A percentile compares a stretch with the other conserved stretches of the same genome.
phyloP scores from a whole-genome alignment of 2,888 invertebrate species.

The Nymphalis c-album region DNA sequence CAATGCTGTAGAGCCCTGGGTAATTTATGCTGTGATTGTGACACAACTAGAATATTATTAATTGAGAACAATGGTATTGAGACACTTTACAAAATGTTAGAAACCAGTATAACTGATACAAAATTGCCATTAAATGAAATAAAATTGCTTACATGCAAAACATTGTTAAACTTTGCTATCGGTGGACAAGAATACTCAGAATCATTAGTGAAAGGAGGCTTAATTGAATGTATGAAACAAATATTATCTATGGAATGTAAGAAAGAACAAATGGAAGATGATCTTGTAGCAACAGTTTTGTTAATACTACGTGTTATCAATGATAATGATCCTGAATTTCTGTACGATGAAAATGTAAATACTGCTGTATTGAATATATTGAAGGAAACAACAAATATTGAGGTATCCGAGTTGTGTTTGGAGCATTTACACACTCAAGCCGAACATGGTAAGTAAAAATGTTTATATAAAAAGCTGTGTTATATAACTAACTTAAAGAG shows the following conservation, averaged over 20 bases:
- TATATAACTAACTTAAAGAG: background rate
- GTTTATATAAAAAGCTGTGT: background rate
- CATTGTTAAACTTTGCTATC: conserved; percentile 89
- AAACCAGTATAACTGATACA: conserved; percentile 53
- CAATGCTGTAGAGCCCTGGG: conserved; percentile 92
- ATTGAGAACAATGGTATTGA: conserved; percentile 73
- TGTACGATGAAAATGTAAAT: conserved; percentile 80
- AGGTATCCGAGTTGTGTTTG: conserved; percentile 88
- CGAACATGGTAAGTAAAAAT: conserved; percentile 83
- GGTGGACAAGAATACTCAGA: conserved; percentile 86
- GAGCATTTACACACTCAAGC: conserved; percentile 89
- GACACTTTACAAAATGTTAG: conserved; percentile 67
- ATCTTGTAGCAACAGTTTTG: conserved; percentile 78
- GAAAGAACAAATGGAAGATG: conserved; percentile 79
- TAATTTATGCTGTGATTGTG: conserved; percentile 94
- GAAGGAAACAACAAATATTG: conserved; percentile 84
- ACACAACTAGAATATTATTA: conserved; percentile 83
- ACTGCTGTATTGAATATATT: conserved; percentile 84
- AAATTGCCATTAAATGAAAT: conserved; percentile 66
- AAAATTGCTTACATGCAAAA: conserved; percentile 86
- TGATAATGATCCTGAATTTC: conserved; percentile 83
- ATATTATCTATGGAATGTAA: conserved; percentile 76
- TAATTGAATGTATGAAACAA: conserved; percentile 77
- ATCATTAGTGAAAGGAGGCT: conserved; percentile 78
- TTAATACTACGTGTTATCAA: conserved; percentile 83